Evolutionary conservation across 1,140 invertebrate genomes (phyloP).

Genomic region (Drosophila sucinea): DNA sequence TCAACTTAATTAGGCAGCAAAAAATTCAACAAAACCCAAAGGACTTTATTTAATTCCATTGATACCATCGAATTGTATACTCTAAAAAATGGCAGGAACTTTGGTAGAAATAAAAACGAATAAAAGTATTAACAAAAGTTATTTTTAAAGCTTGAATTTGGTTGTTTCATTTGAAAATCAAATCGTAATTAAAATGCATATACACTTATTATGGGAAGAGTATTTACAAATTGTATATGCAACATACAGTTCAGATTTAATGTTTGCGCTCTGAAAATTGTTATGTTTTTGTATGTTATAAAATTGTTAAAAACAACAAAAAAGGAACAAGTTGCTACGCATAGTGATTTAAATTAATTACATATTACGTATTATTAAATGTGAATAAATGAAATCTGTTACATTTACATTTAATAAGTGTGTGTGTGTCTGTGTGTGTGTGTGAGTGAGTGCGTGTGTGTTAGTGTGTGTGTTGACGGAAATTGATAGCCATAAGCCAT

Average conservation of each 20-base stretch:
- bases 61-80: neutral
- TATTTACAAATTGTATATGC: neutral
- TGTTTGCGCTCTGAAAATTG: neutral
- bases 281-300: neutral
- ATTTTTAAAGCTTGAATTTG: too few species aligned
- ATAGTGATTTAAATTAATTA: slow-evolving; percentile 71
- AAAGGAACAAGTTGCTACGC: neutral
- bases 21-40: slow-evolving; percentile 26
- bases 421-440: neutral
- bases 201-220: neutral
- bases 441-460: slow-evolving; percentile 8
- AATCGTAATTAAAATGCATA: too few species aligned
- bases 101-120: too few species aligned
- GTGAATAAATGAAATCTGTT: slow-evolving; percentile 51
- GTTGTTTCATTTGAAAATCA: too few species aligned
- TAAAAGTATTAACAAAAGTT: too few species aligned
- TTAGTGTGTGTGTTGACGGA: slow-evolving; percentile 33
- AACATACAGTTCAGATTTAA: neutral
- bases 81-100: neutral
- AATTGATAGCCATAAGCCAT: slow-evolving; percentile 63
- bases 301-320: neutral
- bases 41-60: neutral
- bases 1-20: slow-evolving; percentile 35
- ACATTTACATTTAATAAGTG: slow-evolving; percentile 25
- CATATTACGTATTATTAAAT: slow-evolving; percentile 49